Base-by-base conservation (phyloP, 2,797 vertebrate genomes). In the Gambusia yucatana region DNA sequence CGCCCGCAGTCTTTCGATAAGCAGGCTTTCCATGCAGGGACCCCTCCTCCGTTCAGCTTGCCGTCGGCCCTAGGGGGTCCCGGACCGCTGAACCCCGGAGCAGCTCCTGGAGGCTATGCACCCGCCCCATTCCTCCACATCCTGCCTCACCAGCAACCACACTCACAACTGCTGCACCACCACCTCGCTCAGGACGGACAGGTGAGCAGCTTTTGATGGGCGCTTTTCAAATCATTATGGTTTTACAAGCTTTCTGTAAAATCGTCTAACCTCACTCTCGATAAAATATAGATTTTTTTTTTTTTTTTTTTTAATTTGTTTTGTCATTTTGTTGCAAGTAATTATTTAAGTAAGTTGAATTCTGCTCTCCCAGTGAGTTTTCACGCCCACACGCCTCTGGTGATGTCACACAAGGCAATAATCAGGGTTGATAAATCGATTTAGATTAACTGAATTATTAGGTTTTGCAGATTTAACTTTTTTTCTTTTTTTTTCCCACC, bases 11-110 rank as follows among this genome's bases (percentile, higher is more conserved):
- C 96, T 1, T 99, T 98, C 94, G 98, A 99, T 96, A 99, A 99
- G 95, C 98, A 99, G 96, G 97, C 97, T 95, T 99, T 99, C 96
- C 98, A 98, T 14, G 95, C 98, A 44, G 98, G 97, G 84, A 98
- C 98, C 0, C 97, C 98, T 0, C 97, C 98, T 82, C 97, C 98
- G 4, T 99, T 99, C 94, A 98, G 90, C 94, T 92, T 99, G 90
- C 98, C 98, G 25, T 98, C 98, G 0, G 98, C 97, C 71, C 95
- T 99, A 1, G 97, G 97, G 65, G 97, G 97, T 1, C 95, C 98
- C 0, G 98, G 97, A 72, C 96, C 97, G n/a, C 88, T 99, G 91
- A 98, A 97, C 88, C 97, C 98, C 22, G 97, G 96, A 65, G 96
- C 96, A 3, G 96, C 96, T 59, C 95, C 98, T 0, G 95, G 94